Conservation (phyloP, 2,888 invertebrate species). For the Dryadula phaetusa region DNA sequence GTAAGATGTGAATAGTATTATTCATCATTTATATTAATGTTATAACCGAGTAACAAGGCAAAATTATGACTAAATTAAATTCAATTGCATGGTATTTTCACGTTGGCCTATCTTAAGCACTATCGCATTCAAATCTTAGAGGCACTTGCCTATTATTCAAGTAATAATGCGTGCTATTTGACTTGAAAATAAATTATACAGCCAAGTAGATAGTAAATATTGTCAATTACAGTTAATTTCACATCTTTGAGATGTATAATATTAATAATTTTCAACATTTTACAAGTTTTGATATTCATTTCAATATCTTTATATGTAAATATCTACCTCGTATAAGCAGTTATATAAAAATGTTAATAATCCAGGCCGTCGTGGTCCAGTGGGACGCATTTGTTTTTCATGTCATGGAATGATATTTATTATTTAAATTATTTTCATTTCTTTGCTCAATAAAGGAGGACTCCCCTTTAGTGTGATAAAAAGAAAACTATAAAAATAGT, state of each 20-base stretch:
- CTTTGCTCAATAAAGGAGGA: too few species aligned
- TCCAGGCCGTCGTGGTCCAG: too few species aligned
- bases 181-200: slow-evolving; percentile 31
- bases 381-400: too few species aligned
- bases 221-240: slow-evolving; percentile 28
- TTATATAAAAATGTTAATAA: too few species aligned
- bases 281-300: too few species aligned
- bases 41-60: slow-evolving; percentile 24
- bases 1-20: background rate
- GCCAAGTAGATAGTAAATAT: slow-evolving; percentile 25
- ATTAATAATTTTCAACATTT: slow-evolving; percentile 9
- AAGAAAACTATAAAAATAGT: too few species aligned
- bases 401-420: too few species aligned
- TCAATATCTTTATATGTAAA: too few species aligned
- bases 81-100: slow-evolving; percentile 34
- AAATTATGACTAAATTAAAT: slow-evolving; percentile 34
- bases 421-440: too few species aligned
- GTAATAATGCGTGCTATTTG: slow-evolving; percentile 30
- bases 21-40: slow-evolving; percentile 16
- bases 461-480: too few species aligned
- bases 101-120: slow-evolving; percentile 30
- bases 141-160: slow-evolving; percentile 33
- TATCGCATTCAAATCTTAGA: slow-evolving; percentile 32
- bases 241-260: slow-evolving; percentile 2
- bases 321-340: too few species aligned